Percentiles rank a stretch among this genome's conserved stretches.
Conservation (phyloP, 2,797 vertebrate genomes). For the Agapornis canus region DNA sequence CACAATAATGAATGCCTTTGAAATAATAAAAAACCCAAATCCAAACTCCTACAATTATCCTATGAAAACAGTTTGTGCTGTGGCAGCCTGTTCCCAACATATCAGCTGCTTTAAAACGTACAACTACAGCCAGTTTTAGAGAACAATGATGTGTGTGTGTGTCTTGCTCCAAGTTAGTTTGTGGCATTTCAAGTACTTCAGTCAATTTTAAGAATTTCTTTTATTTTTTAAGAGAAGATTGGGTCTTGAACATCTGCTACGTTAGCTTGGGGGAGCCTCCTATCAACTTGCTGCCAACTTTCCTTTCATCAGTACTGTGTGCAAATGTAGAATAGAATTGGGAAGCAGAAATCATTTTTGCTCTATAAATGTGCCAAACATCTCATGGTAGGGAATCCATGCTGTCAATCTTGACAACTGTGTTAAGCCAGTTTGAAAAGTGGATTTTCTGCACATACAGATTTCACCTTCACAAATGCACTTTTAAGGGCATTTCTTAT, state of each 20-base stretch:
- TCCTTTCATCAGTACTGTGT: neutral
- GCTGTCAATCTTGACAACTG: neutral
- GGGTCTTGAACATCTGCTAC: neutral
- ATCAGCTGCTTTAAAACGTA: neutral
- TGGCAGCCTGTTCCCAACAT: neutral
- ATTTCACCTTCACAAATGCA: neutral
- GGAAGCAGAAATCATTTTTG: neutral
- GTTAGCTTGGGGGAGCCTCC: neutral
- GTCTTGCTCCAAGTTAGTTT: neutral
- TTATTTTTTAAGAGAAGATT: neutral
- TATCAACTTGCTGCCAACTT: neutral
- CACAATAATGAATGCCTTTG: neutral
- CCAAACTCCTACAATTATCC: neutral
- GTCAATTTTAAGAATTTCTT: neutral
- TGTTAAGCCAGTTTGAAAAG: neutral
- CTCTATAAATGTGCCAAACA: neutral
- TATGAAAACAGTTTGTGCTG: neutral
- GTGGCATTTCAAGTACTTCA: neutral
- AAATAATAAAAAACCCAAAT: accelerated
- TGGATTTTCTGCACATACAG: neutral
- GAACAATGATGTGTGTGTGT: neutral
- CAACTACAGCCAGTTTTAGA: neutral
- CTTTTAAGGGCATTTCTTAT: neutral
- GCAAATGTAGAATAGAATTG: neutral
- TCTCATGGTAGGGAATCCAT: neutral